A percentile compares a stretch with the other conserved stretches of the same genome.
phyloP scores from a whole-genome alignment of 2,113 vertebrate genomes.

The Emydura subglobosa region DNA sequence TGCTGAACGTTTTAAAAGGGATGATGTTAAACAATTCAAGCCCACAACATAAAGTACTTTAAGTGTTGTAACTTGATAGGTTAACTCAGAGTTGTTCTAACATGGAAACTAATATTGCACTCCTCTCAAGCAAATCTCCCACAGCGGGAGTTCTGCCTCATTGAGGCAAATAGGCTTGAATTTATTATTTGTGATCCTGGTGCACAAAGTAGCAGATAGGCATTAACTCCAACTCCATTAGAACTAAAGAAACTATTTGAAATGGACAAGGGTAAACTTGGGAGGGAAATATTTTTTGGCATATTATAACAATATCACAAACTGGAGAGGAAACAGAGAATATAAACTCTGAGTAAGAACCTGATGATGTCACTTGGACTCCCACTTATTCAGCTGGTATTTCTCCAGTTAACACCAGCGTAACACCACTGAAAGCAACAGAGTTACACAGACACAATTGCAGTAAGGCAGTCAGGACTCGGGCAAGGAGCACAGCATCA shows the following conservation, averaged over 20 bases:
- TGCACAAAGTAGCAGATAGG: neutral
- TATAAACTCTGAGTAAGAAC: neutral
- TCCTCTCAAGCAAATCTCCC: neutral
- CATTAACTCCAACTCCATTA: neutral
- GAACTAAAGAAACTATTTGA: neutral
- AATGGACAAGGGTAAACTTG: neutral
- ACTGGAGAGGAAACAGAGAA: neutral
- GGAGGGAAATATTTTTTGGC: neutral
- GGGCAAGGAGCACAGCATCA: neutral
- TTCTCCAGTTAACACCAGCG: neutral
- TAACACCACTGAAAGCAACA: neutral
- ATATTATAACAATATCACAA: neutral
- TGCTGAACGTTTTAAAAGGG: neutral
- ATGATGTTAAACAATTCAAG: neutral
- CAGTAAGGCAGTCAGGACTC: constrained; percentile 57
- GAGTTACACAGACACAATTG: neutral
- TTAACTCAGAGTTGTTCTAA: neutral
- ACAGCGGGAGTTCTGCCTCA: neutral
- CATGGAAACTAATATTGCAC: neutral
- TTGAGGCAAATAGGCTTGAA: neutral
- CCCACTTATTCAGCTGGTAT: neutral
- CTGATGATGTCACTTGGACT: neutral
- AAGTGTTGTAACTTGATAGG: neutral
- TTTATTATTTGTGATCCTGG: neutral
- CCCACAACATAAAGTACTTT: neutral